These are phyloP conservation scores for Lontra canadensis DNA, from an alignment of 2,113 vertebrate species.

Conservation along the genomic window DNA sequence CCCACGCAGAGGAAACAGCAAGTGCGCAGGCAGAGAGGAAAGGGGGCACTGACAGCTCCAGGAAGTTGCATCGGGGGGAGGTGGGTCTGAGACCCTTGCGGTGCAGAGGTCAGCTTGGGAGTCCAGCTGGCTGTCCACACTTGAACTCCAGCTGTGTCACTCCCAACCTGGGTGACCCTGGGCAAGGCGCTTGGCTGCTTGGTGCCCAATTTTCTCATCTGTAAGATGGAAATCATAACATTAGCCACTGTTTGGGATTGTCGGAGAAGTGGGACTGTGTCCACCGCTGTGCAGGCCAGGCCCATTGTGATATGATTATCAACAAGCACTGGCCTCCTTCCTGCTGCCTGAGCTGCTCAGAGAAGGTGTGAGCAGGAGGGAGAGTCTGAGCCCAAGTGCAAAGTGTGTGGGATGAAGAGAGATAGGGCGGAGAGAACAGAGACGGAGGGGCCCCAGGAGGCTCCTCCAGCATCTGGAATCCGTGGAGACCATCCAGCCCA, in stretches of 20 bases:
- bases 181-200: background rate
- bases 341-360: background rate
- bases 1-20: background rate
- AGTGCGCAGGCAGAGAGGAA: background rate
- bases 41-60: background rate
- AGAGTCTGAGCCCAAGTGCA: background rate
- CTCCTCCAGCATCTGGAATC: background rate
- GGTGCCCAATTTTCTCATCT: background rate
- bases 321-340: background rate
- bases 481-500: too few relatives aligned
- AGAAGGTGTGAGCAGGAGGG: background rate
- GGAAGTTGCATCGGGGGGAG: background rate
- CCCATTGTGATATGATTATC: rapidly evolving
- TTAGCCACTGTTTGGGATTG: background rate
- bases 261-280: background rate
- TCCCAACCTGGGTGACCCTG: too few relatives aligned
- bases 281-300: background rate
- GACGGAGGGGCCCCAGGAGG: background rate
- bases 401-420: background rate
- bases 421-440: background rate
- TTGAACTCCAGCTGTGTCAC: background rate
- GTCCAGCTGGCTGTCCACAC: background rate
- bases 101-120: background rate
- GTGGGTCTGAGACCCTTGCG: rapidly evolving
- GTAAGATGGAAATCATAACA: background rate